A percentile compares a stretch with the other conserved stretches of the same genome.
Conservation (phyloP, 2,797 vertebrate genomes). For the Catamblyrhynchus diadema region DNA sequence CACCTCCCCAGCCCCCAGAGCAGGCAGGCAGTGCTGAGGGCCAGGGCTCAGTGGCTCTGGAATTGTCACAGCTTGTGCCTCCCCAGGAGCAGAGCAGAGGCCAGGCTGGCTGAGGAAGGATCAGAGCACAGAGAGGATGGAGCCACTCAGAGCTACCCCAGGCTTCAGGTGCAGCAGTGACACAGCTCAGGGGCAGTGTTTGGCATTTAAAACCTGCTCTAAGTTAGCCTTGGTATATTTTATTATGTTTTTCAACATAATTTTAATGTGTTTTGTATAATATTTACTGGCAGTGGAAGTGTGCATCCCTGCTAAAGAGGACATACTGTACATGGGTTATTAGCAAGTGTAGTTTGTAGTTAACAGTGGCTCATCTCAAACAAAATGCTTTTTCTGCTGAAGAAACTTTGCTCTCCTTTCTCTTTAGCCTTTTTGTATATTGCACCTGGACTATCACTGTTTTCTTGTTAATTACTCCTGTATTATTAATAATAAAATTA, state of each 20-base stretch:
- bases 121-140: not conserved
- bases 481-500: not conserved
- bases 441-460: not conserved
- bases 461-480: not conserved
- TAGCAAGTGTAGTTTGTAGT: not conserved
- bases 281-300: not conserved
- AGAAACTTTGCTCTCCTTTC: not conserved
- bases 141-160: not conserved
- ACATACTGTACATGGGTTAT: not conserved
- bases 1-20: not conserved
- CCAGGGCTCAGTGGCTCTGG: not conserved
- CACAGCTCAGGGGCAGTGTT: not conserved
- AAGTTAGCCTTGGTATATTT: not conserved
- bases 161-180: not conserved
- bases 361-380: not conserved
- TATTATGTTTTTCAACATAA: not conserved
- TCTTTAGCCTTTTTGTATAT: not conserved
- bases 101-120: not conserved
- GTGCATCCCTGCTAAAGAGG: not conserved
- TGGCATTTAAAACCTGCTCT: not conserved
- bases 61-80: not conserved
- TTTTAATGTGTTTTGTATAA: not conserved
- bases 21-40: not conserved
- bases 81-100: not conserved
- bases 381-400: not conserved